Conservation (phyloP, 2,113 vertebrate genomes). For the Oostethus manadensis region DNA sequence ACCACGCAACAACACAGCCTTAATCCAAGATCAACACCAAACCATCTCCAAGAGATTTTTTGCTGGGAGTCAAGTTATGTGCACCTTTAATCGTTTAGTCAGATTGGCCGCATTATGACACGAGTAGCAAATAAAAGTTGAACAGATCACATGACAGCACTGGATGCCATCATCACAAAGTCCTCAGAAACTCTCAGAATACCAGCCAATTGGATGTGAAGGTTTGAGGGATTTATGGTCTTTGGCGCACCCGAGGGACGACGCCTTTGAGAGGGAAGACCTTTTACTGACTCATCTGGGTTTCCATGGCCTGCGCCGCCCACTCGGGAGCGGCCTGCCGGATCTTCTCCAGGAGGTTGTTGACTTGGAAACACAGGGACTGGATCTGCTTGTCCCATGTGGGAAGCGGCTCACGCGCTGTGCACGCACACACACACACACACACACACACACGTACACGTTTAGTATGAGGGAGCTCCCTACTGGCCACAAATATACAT, state of each 20-base stretch:
- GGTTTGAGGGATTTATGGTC: too few relatives aligned
- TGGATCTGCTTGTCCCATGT: conserved; percentile 99
- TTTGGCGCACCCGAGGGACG: background rate
- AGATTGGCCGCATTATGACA: background rate
- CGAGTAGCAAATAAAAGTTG: background rate
- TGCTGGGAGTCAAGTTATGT: background rate
- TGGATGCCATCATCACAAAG: too few relatives aligned
- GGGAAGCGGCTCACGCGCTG: conserved; percentile 94
- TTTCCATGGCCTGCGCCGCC: conserved; percentile 93
- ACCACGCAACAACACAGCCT: too few relatives aligned
- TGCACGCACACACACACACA: background rate
- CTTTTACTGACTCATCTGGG: conserved; percentile 89
- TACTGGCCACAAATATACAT: conserved; percentile 6
- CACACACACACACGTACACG: background rate
- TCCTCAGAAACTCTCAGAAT: background rate
- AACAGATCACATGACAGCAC: background rate
- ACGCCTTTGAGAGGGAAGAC: conserved; percentile 22
- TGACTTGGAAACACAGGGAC: conserved; percentile 97
- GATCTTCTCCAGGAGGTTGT: conserved; percentile 97
- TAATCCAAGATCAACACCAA: too few relatives aligned
- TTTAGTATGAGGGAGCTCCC: conserved; percentile 8
- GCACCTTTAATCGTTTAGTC: background rate
- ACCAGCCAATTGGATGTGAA: background rate
- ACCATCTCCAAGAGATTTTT: too few relatives aligned
- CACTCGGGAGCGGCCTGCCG: conserved; percentile 90